Conservation (phyloP, 2,113 vertebrate genomes). For the Hippopotamus amphibius region DNA sequence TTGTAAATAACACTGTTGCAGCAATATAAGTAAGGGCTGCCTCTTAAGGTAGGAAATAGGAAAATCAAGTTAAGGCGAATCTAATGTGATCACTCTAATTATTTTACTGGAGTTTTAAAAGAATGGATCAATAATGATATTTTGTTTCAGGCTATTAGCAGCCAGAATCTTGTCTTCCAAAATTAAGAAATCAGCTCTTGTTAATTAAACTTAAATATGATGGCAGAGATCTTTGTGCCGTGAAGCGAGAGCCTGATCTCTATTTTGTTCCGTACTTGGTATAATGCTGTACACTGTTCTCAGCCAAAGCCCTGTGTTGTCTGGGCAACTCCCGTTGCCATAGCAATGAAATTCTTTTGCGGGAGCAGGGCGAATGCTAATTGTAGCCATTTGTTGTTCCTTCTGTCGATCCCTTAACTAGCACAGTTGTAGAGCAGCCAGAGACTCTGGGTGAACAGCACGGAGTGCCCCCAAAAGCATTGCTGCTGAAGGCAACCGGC, state of each 20-base stretch:
- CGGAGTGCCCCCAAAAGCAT: conserved; percentile 82
- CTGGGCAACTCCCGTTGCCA: conserved; percentile 88
- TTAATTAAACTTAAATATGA: conserved; percentile 74
- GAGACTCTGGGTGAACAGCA: conserved; percentile 84
- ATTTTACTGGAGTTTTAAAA: conserved; percentile 75
- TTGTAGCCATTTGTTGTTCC: conserved; percentile 82
- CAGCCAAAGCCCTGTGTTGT: conserved; percentile 81
- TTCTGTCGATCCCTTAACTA: conserved; percentile 85
- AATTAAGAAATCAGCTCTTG: conserved; percentile 67
- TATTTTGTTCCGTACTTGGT: conserved; percentile 62
- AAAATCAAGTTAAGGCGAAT: conserved; percentile 26
- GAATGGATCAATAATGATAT: conserved; percentile 66
- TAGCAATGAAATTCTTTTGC: conserved; percentile 85
- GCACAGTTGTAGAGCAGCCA: conserved; percentile 84
- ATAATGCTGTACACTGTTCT: conserved; percentile 70
- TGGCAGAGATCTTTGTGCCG: background rate
- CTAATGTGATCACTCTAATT: conserved; percentile 53
- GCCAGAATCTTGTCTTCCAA: background rate
- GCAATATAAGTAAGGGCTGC: background rate
- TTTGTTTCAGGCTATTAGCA: conserved; percentile 74
- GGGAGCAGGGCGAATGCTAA: conserved; percentile 79
- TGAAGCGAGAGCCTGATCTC: conserved; percentile 44
- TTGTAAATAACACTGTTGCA: conserved; percentile 34
- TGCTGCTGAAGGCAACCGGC: conserved; percentile 83
- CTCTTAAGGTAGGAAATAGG: conserved; percentile 1